Base-by-base conservation (phyloP, 2,113 vertebrate species). In the Antechinus stuartii region DNA sequence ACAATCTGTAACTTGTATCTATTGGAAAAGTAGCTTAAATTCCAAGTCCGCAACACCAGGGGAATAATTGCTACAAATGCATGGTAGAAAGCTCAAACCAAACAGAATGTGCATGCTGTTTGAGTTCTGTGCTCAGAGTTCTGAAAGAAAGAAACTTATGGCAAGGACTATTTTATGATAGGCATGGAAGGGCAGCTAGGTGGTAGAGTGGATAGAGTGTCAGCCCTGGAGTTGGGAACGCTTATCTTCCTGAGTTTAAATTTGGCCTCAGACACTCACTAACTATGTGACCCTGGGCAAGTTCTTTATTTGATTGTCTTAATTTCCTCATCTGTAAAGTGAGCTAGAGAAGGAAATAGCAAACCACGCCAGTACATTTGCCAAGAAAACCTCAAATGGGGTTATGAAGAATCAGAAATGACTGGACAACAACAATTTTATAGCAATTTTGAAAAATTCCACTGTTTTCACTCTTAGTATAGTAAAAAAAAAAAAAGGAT, bases 1-100 rank as follows among this genome's bases (percentile, higher is more conserved):
- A 92, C 94, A 90, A 97, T 93, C 54, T 76, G 90, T 47, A 25
- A 10, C 27, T 92, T 95, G 61, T 50, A 27, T 57, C 52, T 90
- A 50, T 91, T 47, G 76, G 9, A 68, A 89, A 92, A 94, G 92
- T 23, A n/a, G 35, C 47, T 90, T 53, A 55, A 89, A 93, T 92
- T 94, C 94, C 47, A 93, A 95, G 52, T 91, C 53, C 68, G n/a
- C 19, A 30, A 27, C 90, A 53, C 27, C 19, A 90, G 0, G 56
- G 49, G 25, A 89, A 89, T 95, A 49, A 61, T 27, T 47, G 0
- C 7, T 92, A 23, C 61, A 91, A 91, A 94, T 93, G 30, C 46
- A 56, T 5, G 23, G 57, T 30, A 47, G 11, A 30, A 42, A 68
- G 5, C 5, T 55, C 26, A 16, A 94, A 92, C 12, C 92, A 19